phyloP scores from a whole-genome alignment of 2,888 invertebrate species.

The Blastobasis adustella region DNA sequence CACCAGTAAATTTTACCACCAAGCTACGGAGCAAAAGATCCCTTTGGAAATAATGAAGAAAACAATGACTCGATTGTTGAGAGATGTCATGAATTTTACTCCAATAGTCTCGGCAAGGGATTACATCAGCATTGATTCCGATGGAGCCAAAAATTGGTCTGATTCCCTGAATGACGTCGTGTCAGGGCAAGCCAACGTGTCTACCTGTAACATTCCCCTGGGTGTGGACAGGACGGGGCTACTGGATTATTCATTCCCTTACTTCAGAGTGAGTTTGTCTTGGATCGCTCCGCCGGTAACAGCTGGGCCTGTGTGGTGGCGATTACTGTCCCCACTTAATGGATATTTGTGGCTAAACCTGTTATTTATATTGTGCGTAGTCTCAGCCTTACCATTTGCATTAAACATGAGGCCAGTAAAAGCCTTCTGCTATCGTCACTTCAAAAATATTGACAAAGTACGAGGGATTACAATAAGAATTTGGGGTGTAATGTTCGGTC shows the following conservation, averaged over 20 bases:
- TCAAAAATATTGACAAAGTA: constrained; percentile 36
- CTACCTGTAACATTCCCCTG: constrained; percentile 45
- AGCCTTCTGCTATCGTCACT: constrained; percentile 33
- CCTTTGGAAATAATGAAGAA: constrained; percentile 45
- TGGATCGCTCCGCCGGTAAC: constrained; percentile 50
- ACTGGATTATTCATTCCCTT: constrained; percentile 45
- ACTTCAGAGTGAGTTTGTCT: constrained; percentile 43
- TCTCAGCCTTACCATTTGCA: constrained; percentile 38
- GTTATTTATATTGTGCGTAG: constrained; percentile 33
- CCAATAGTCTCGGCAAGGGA: constrained; percentile 40
- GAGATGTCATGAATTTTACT: constrained; percentile 49
- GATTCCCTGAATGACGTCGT: constrained; percentile 49
- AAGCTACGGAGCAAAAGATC: constrained; percentile 37
- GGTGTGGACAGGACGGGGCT: constrained; percentile 39
- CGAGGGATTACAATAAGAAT: constrained; percentile 37
- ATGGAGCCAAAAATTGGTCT: constrained; percentile 47
- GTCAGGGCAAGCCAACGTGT: constrained; percentile 42
- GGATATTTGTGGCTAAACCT: constrained; percentile 49
- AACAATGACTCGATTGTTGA: constrained; percentile 33
- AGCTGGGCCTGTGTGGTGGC: constrained; percentile 43
- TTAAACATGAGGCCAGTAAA: constrained; percentile 33
- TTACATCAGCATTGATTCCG: constrained; percentile 47
- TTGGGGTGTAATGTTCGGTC: constrained; percentile 52
- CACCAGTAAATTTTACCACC: constrained; percentile 44
- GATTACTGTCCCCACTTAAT: constrained; percentile 45